These are phyloP conservation scores for Fabriciana adippe DNA, from an alignment of 2,888 invertebrate genomes.

Conservation along the genomic window DNA sequence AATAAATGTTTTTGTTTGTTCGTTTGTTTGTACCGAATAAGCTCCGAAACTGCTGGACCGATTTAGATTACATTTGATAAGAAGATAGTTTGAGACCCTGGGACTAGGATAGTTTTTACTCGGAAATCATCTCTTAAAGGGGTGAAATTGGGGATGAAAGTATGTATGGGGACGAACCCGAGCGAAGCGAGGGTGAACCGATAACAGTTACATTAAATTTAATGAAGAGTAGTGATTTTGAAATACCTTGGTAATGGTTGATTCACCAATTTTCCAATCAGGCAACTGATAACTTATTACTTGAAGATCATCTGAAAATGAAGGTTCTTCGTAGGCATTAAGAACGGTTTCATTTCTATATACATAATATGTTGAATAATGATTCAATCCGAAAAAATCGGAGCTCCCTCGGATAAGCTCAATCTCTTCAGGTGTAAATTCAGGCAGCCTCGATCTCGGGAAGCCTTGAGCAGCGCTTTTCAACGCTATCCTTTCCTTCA, in stretches of 20 bases:
- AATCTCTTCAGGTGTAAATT: constrained; percentile 62
- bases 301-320: constrained; percentile 39
- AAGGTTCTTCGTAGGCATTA: constrained; percentile 33
- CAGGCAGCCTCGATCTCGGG: constrained; percentile 61
- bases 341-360: constrained; percentile 44
- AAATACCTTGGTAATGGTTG: constrained; percentile 38
- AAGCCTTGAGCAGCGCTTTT: constrained; percentile 65
- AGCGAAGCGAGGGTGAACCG: no score
- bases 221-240: no score
- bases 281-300: neutral
- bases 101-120: no score
- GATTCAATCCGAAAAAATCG: constrained; percentile 79
- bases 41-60: no score
- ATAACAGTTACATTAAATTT: no score
- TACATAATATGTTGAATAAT: constrained; percentile 77
- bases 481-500: constrained; percentile 59
- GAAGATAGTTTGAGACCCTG: no score
- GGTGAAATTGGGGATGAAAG: no score
- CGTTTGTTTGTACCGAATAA: no score
- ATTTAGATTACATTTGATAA: no score
- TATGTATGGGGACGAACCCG: no score
- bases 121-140: no score
- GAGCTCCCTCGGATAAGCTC: constrained; percentile 48
- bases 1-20: no score
- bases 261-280: constrained; percentile 42